Conservation (phyloP, 92 coral and sea anemone genomes). For the Pocillopora meandrina region DNA sequence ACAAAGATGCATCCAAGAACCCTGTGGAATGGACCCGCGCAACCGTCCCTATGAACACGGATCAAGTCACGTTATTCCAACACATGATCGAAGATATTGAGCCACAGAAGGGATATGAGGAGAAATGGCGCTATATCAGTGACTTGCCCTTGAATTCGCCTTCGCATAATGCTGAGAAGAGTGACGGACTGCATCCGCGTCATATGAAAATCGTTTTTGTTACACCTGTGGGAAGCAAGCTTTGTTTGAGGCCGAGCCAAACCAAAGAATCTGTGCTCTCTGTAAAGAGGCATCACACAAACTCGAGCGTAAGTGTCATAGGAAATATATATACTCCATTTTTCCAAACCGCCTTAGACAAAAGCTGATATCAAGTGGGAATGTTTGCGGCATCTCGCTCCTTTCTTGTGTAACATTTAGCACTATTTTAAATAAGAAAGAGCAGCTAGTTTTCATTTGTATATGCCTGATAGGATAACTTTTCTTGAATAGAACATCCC, state of each 20-base stretch:
- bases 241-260: constrained; percentile 28
- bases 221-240: constrained; percentile 18
- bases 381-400: too few species aligned
- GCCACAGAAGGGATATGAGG: neutral
- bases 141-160: constrained; percentile 12
- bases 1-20: constrained; percentile 2
- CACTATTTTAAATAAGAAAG: too few species aligned
- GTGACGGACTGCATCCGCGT: constrained; percentile 21
- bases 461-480: too few species aligned
- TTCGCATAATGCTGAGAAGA: neutral
- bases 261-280: constrained; percentile 23
- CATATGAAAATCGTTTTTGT: constrained; percentile 34
- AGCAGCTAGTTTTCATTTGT: too few species aligned
- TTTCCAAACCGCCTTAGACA: too few species aligned
- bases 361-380: too few species aligned
- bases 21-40: constrained; percentile 26
- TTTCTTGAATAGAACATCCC: too few species aligned
- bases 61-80: constrained; percentile 20
- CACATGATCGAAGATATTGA: constrained; percentile 32
- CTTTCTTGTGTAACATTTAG: too few species aligned
- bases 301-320: constrained; percentile 5
- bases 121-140: constrained; percentile 31
- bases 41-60: constrained; percentile 29
- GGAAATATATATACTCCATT: too few species aligned
- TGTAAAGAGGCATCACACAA: constrained; percentile 13